Percentiles rank a stretch among this genome's conserved stretches.
phyloP scores from a whole-genome alignment of 1,140 invertebrate genomes.

The Brachionus sp. region DNA sequence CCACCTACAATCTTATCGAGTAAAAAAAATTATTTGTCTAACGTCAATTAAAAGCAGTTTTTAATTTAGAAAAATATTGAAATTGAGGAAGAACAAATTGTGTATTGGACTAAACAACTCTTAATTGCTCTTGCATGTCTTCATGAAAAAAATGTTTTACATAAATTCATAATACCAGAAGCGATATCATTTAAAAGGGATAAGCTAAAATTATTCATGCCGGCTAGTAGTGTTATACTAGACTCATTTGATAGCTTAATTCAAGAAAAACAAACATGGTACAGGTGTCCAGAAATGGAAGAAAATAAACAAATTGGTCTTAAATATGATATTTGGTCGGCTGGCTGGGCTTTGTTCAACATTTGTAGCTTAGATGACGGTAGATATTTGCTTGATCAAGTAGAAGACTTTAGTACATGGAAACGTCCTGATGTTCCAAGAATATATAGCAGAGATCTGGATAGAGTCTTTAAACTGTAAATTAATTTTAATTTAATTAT shows the following conservation, averaged over 20 bases:
- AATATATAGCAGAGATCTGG: conserved; percentile 14
- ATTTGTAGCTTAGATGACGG: conserved; percentile 33
- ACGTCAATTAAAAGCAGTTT: not conserved
- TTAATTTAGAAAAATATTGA: conserved; percentile 38
- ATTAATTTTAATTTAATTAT: not conserved
- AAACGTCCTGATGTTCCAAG: conserved; percentile 33
- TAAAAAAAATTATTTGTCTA: not conserved
- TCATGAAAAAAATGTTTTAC: conserved; percentile 29
- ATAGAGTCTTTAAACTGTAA: conserved; percentile 32
- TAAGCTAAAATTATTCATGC: conserved; percentile 19
- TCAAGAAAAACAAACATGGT: conserved; percentile 30
- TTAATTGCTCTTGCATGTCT: conserved; percentile 16
- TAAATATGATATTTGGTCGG: conserved; percentile 44
- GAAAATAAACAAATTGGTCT: not conserved
- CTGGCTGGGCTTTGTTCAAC: conserved; percentile 39
- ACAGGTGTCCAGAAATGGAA: conserved; percentile 22
- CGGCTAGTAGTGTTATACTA: conserved; percentile 20
- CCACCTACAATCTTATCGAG: conserved; percentile 21
- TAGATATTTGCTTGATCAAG: conserved; percentile 13
- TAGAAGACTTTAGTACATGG: conserved; percentile 13
- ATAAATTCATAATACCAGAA: conserved; percentile 43
- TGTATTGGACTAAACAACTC: conserved; percentile 24
- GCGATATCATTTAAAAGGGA: conserved; percentile 32
- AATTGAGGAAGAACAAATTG: conserved; percentile 43
- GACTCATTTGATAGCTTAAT: not conserved